These are phyloP conservation scores for Butorides virescens DNA, from an alignment of 2,113 vertebrate genomes.

Conservation along the genomic window DNA sequence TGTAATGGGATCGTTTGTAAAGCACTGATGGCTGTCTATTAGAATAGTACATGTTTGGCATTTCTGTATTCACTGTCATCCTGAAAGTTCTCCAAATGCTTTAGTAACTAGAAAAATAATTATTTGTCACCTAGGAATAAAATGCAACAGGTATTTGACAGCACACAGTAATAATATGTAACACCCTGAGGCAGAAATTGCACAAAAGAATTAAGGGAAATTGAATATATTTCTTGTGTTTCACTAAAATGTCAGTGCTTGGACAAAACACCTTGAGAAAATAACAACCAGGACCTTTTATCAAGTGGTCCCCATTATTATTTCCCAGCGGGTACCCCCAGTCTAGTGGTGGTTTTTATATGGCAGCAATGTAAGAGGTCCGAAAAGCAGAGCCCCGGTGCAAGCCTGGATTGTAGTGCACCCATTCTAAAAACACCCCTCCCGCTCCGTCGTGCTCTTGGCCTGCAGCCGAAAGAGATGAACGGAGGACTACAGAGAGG, in stretches of 20 bases:
- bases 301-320: neutral
- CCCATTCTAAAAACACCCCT: neutral
- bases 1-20: neutral
- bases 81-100: neutral
- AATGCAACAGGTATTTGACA: neutral
- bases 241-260: neutral
- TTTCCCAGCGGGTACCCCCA: neutral
- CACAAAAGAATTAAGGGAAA: neutral
- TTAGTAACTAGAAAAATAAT: neutral
- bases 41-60: neutral
- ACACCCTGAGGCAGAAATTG: neutral
- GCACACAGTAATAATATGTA: neutral
- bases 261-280: neutral
- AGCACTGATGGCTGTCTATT: neutral
- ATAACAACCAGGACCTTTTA: neutral
- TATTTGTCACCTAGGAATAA: neutral
- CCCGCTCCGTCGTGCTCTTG: neutral
- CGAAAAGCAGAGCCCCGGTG: neutral
- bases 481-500: neutral
- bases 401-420: neutral
- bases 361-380: neutral
- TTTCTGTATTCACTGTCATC: neutral
- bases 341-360: neutral
- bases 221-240: neutral
- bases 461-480: neutral